A percentile compares a stretch with the other conserved stretches of the same genome.
phyloP scores from a whole-genome alignment of 1,140 invertebrate genomes.

The Pseudomyrmex cubaensis region DNA sequence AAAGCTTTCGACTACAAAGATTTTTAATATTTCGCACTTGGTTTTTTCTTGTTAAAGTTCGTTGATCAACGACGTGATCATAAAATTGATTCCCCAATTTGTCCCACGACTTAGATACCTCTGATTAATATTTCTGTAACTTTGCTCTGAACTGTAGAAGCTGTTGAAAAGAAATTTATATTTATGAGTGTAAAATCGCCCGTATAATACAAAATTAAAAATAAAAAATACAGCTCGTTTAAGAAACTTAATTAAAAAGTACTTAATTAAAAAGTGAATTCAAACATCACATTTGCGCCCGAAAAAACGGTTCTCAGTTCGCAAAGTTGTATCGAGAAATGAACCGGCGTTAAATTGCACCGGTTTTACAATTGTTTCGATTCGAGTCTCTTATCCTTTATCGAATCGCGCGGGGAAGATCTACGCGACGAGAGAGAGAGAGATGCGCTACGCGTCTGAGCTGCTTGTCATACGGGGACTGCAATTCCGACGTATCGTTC shows the following conservation, averaged over 20 bases:
- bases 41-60: not conserved
- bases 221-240: too few species aligned
- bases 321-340: slow-evolving; percentile 2
- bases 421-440: slow-evolving; percentile 27
- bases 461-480: slow-evolving; percentile 69
- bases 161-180: not conserved
- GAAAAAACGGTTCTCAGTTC: not conserved
- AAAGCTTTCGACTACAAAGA: too few species aligned
- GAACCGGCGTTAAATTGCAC: slow-evolving; percentile 18
- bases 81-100: slow-evolving; percentile 41
- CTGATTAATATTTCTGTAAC: not conserved
- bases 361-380: slow-evolving; percentile 33
- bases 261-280: not conserved
- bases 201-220: not conserved
- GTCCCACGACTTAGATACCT: not conserved
- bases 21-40: too few species aligned
- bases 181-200: not conserved
- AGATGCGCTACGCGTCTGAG: slow-evolving; percentile 67
- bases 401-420: slow-evolving; percentile 1
- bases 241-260: too few species aligned
- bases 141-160: slow-evolving; percentile 6
- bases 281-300: not conserved
- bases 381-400: not conserved
- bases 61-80: slow-evolving; percentile 24
- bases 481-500: slow-evolving; percentile 76